Conservation (phyloP, 2,113 vertebrate genomes). For the Petroica traversi region DNA sequence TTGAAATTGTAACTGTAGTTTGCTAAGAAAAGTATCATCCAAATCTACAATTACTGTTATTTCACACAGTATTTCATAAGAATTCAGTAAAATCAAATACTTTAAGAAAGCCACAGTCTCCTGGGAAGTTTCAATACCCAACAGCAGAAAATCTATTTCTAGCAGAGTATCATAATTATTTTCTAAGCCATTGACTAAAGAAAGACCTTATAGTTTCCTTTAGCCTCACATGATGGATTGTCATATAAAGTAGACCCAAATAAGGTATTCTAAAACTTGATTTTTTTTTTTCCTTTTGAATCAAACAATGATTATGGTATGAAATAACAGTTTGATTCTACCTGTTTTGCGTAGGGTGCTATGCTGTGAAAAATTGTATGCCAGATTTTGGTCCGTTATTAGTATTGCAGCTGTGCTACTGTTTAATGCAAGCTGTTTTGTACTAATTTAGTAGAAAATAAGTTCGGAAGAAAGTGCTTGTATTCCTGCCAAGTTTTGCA, state of each 20-base stretch:
- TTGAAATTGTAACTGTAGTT: background rate
- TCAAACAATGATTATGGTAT: background rate
- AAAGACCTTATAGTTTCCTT: conserved; percentile 18
- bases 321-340: background rate
- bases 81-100: background rate
- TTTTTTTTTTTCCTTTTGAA: background rate
- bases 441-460: background rate
- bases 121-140: background rate
- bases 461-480: background rate
- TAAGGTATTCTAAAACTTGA: background rate
- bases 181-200: conserved; percentile 32
- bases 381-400: background rate
- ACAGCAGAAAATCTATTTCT: conserved; percentile 20
- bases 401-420: background rate
- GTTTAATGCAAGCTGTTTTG: background rate
- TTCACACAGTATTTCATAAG: background rate
- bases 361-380: background rate
- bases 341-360: background rate
- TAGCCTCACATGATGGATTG: background rate
- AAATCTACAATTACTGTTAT: background rate
- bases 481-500: background rate
- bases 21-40: background rate
- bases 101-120: background rate
- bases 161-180: conserved; percentile 21
- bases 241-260: background rate